Base-by-base conservation (phyloP, 2,113 vertebrate species). In the Corythoichthys haematopterus region DNA sequence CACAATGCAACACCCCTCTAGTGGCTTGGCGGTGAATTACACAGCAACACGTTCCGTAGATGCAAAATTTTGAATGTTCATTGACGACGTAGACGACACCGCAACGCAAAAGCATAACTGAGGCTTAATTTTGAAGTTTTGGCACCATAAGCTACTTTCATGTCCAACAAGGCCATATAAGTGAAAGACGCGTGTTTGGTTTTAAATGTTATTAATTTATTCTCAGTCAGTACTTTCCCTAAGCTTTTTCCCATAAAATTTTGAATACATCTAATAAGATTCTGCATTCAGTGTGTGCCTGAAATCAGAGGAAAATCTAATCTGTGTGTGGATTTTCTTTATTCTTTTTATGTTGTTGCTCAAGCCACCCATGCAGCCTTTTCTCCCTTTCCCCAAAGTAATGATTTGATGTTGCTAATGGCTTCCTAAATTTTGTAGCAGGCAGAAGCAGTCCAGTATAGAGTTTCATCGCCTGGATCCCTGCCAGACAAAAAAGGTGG, bases 391-490 rank as follows among this genome's bases (percentile, higher is more conserved):
- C 87, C 78, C 75, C 75, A 65, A 67, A 80, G 73, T 90, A 94
- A 93, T 94, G 94, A 96, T 95, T 95, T 94, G 93, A 93, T 94
- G 92, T 93, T 86, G 88, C 93, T 96, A 95, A 95, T 95, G 94
- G 94, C 91, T 95, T 94, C 94, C 93, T 94, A 94, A 92, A 94
- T 94, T 94, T 94, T 94, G 91, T 91, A 91, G 91, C 91, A 86
- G 91, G 92, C 92, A 91, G 91, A 93, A 92, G 91, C 87, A 80
- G 89, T 74, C 84, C 85, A 84, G 90, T 92, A 92, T 96, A 90
- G 87, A 90, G 90, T 96, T 94, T 93, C 95, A 92, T 74, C 71
- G 16, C 2, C 66, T 88, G 88, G 85, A 88, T 57, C 84, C 81
- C 82, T 45, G 88, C 89, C 86, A 92, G 89, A 87, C 76, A 75